Evolutionary conservation across 2,113 vertebrate genomes (phyloP).

Genomic region (Lophius piscatorius): DNA sequence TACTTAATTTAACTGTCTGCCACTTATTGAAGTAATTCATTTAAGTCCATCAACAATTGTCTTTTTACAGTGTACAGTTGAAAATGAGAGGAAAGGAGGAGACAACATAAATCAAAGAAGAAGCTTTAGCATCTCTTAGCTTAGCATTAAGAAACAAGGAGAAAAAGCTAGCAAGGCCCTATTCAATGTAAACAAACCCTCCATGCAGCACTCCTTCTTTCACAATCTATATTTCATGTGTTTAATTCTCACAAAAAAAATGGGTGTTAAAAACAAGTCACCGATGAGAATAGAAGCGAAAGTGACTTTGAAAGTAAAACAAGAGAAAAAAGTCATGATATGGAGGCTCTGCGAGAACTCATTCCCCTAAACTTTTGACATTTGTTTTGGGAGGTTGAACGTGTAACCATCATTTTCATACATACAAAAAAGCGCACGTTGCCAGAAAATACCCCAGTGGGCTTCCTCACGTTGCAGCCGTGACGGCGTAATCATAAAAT

Average conservation of each 20-base stretch:
- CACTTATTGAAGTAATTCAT: too few species aligned
- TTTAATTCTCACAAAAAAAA: not conserved
- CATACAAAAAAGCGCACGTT: slow-evolving; percentile 9
- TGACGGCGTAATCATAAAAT: slow-evolving; percentile 55
- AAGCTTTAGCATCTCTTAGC: too few species aligned
- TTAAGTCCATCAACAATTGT: too few species aligned
- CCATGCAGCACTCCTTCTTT: not conserved
- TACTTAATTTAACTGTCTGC: too few species aligned
- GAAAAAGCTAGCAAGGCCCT: too few species aligned
- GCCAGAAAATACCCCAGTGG: slow-evolving; percentile 19
- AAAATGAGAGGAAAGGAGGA: not conserved
- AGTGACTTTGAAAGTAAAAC: not conserved
- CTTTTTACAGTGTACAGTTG: too few species aligned
- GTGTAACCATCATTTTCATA: slow-evolving; percentile 27
- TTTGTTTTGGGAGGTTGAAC: slow-evolving; percentile 50
- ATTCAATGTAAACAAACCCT: too few species aligned
- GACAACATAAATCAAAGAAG: too few species aligned
- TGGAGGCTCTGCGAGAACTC: slow-evolving; percentile 37
- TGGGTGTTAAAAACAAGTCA: not conserved
- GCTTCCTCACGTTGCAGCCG: slow-evolving; percentile 42
- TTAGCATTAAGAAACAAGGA: too few species aligned
- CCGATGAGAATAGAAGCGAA: not conserved
- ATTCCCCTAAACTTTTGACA: slow-evolving; percentile 27
- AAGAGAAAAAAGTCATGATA: slow-evolving; percentile 14
- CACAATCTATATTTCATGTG: not conserved